Percentiles rank a stretch among this genome's conserved stretches.
phyloP scores from a whole-genome alignment of 2,797 vertebrate species.

The Myotis findleyi region DNA sequence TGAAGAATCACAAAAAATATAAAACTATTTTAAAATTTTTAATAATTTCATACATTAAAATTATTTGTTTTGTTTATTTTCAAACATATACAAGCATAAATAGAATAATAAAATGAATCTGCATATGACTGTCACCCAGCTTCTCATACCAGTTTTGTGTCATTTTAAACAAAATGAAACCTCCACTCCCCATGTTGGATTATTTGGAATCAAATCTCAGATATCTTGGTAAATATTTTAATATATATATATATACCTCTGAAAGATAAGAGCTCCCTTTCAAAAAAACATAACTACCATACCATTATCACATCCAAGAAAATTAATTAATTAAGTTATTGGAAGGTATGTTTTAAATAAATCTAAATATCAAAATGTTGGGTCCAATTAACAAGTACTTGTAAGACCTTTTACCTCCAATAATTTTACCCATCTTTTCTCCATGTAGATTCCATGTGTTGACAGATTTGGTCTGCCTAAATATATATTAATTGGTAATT shows the following conservation, averaged over 20 bases:
- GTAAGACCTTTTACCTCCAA: background rate
- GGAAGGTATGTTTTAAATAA: background rate
- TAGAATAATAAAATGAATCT: background rate
- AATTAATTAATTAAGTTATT: background rate
- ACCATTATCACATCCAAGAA: background rate
- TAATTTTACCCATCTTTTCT: background rate
- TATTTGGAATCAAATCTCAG: conserved; percentile 23
- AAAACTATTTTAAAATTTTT: background rate
- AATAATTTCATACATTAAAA: conserved; percentile 26
- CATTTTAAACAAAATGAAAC: background rate
- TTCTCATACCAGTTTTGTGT: background rate
- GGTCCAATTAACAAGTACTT: background rate
- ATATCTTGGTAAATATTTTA: conserved; percentile 31
- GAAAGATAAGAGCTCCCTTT: conserved; percentile 11
- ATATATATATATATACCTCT: background rate
- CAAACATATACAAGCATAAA: background rate
- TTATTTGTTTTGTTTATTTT: conserved; percentile 19
- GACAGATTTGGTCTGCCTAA: background rate
- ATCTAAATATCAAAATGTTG: too few relatives aligned
- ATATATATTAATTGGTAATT: background rate
- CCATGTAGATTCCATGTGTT: background rate
- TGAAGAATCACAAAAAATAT: background rate
- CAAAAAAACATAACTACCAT: background rate
- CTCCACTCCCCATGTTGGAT: background rate
- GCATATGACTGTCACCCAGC: background rate